Percentiles rank a stretch among this genome's conserved stretches.
Evolutionary conservation across 64 coral and sea anemone genomes (phyloP).

Genomic region (Hydrozoanthus tunicans): DNA sequence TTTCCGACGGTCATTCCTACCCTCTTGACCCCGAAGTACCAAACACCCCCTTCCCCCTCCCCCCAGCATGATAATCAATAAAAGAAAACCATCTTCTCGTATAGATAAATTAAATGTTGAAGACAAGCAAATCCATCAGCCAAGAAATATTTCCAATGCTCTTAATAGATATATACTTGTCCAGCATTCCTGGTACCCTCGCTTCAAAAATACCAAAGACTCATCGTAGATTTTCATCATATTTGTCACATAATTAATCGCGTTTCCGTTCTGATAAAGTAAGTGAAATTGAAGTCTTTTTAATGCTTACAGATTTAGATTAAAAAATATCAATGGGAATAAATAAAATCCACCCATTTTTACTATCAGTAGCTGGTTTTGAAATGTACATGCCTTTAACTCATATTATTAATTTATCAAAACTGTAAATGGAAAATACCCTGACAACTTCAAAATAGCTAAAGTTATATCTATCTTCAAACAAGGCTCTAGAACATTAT

Average conservation of each 20-base stretch:
- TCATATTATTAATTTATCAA: neutral
- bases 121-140: slow-evolving; percentile 36
- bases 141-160: slow-evolving; percentile 41
- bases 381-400: too few species aligned
- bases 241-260: neutral
- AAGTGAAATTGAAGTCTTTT: too few species aligned
- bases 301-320: too few species aligned
- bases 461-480: too few species aligned
- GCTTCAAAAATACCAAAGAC: neutral
- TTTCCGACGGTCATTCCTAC: too few species aligned
- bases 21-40: too few species aligned
- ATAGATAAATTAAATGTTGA: slow-evolving; percentile 4
- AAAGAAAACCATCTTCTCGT: too few species aligned
- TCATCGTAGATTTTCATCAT: neutral
- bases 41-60: neutral
- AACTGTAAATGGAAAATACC: neutral
- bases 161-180: slow-evolving; percentile 52
- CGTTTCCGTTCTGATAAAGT: too few species aligned
- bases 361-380: too few species aligned
- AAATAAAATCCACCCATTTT: too few species aligned
- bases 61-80: slow-evolving; percentile 1
- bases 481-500: too few species aligned
- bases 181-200: slow-evolving; percentile 15
- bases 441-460: neutral
- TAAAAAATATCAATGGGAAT: too few species aligned